These are phyloP conservation scores for Neocrepidodera transversa DNA, from an alignment of 2,888 invertebrate species.

Conservation along the genomic window DNA sequence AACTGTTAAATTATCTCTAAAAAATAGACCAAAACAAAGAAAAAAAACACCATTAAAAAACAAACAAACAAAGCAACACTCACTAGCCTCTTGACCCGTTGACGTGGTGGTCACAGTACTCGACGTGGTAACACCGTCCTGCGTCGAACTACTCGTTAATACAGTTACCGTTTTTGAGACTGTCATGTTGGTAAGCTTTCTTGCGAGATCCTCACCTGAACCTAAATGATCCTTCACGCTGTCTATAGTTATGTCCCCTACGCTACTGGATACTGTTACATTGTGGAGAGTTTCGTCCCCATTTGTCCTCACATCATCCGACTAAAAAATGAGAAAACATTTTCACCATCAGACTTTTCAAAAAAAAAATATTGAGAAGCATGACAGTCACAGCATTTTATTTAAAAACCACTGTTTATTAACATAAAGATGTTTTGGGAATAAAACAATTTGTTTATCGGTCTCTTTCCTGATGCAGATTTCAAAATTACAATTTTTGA, in stretches of 20 bases:
- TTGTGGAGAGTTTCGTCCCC: slow-evolving; percentile 57
- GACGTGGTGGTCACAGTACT: slow-evolving; percentile 43
- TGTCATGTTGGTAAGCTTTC: slow-evolving; percentile 57
- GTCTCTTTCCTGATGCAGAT: too few relatives aligned
- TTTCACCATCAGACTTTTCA: too few relatives aligned
- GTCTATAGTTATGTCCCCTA: slow-evolving; percentile 92
- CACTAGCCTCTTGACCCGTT: slow-evolving; percentile 63
- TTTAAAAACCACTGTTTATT: too few relatives aligned
- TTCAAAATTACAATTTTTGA: too few relatives aligned
- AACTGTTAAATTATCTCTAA: slow-evolving; percentile 9
- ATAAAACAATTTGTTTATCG: too few relatives aligned
- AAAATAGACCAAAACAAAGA: slow-evolving; percentile 7
- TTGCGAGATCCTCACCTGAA: slow-evolving; percentile 57
- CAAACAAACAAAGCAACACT: slow-evolving; percentile 55
- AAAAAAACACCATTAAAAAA: slow-evolving; percentile 38
- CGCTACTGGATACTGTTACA: slow-evolving; percentile 67
- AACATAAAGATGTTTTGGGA: too few relatives aligned
- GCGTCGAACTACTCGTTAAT: slow-evolving; percentile 60
- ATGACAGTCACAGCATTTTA: too few relatives aligned
- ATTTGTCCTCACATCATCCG: slow-evolving; percentile 59
- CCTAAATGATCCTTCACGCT: slow-evolving; percentile 87
- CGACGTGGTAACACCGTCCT: slow-evolving; percentile 43
- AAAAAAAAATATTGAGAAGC: too few relatives aligned
- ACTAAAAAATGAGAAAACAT: too few relatives aligned
- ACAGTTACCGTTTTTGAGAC: slow-evolving; percentile 69